These are phyloP conservation scores for Acanthurus tractus DNA, from an alignment of 2,797 vertebrate genomes.

Conservation along the genomic window DNA sequence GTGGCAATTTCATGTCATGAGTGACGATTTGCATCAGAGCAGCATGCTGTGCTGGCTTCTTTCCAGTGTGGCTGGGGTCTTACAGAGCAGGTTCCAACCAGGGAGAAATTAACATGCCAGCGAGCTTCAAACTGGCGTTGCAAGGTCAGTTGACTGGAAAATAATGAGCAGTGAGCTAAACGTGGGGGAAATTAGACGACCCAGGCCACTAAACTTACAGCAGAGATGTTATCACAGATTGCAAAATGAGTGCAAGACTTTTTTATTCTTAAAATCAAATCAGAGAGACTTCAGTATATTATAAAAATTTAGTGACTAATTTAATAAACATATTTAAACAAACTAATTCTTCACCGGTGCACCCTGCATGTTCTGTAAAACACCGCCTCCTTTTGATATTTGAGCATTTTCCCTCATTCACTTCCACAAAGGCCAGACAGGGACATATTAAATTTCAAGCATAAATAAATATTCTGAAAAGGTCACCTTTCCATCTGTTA, in stretches of 20 bases:
- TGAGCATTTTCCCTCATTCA: slow-evolving; percentile 65
- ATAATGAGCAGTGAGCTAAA: slow-evolving; percentile 55
- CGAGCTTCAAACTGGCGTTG: slow-evolving; percentile 42
- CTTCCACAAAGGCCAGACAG: slow-evolving; percentile 77
- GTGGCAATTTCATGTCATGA: slow-evolving; percentile 58
- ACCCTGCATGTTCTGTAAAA: slow-evolving; percentile 44
- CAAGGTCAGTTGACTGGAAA: slow-evolving; percentile 63
- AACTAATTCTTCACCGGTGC: slow-evolving; percentile 9
- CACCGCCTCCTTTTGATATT: slow-evolving; percentile 69
- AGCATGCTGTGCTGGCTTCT: slow-evolving; percentile 38
- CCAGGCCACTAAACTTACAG: slow-evolving; percentile 7
- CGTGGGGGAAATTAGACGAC: slow-evolving; percentile 4
- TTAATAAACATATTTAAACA: slow-evolving; percentile 11
- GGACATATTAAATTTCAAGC: slow-evolving; percentile 82
- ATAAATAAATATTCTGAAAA: slow-evolving; percentile 86
- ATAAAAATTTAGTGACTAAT: slow-evolving; percentile 4
- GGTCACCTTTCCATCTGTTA: slow-evolving; percentile 86
- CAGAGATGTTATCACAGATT: slow-evolving; percentile 1
- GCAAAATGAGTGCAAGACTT: slow-evolving; percentile 8
- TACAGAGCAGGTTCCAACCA: slow-evolving; percentile 32
- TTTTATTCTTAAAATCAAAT: not conserved
- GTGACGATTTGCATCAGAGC: slow-evolving; percentile 56
- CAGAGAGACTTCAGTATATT: not conserved
- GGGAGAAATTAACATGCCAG: slow-evolving; percentile 51
- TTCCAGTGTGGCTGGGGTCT: slow-evolving; percentile 31